Evolutionary conservation across 2,797 vertebrate genomes (phyloP).

Genomic region (Platyrinchus mystaceus): DNA sequence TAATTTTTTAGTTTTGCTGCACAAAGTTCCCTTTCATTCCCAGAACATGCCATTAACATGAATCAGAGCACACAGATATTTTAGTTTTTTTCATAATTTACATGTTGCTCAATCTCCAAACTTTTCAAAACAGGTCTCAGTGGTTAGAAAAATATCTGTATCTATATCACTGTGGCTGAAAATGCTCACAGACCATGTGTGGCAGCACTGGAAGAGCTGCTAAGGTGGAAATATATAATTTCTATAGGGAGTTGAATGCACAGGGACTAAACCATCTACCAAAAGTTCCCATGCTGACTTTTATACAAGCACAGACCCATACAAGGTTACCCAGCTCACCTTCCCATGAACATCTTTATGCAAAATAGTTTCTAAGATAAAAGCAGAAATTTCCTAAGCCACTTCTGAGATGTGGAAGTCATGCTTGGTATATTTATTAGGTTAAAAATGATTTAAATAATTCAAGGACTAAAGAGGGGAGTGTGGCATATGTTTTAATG

Average conservation of each 20-base stretch:
- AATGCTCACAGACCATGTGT: neutral
- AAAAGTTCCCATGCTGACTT: neutral
- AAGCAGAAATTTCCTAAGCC: neutral
- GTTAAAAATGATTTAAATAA: neutral
- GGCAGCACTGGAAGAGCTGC: neutral
- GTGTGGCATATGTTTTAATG: neutral
- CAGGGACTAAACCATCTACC: neutral
- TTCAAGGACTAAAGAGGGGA: neutral
- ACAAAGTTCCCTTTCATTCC: neutral
- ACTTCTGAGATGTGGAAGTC: neutral
- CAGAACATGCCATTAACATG: neutral
- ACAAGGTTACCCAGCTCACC: neutral
- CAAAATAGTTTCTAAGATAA: neutral
- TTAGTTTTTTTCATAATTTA: neutral
- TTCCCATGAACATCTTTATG: neutral
- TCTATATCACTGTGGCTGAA: neutral
- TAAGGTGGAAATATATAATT: neutral
- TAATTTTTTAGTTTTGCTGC: neutral
- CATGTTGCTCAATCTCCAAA: neutral
- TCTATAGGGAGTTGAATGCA: neutral
- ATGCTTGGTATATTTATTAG: neutral
- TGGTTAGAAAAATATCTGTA: neutral
- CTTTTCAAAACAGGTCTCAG: neutral
- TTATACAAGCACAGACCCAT: neutral
- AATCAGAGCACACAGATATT: neutral